Evolutionary conservation across 2,797 vertebrate species (phyloP).

Genomic region (Protosalanx chinensis): DNA sequence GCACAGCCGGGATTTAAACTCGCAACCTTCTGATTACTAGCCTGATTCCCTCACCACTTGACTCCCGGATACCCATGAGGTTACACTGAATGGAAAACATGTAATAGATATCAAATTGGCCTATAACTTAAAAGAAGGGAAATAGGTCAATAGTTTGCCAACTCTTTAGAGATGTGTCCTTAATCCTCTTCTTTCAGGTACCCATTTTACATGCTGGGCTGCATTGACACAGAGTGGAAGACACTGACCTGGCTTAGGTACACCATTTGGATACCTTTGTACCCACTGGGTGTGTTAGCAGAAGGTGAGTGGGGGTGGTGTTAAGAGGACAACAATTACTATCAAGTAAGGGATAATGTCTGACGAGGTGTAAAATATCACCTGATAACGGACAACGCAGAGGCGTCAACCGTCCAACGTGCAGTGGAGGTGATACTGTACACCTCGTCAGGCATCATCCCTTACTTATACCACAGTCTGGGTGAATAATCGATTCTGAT

Average conservation of each 20-base stretch:
- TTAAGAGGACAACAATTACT: not conserved
- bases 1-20: too few relatives aligned
- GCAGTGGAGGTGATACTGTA: too few relatives aligned
- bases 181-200: constrained; percentile 74
- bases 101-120: not conserved
- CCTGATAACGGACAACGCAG: too few relatives aligned
- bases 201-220: constrained; percentile 94
- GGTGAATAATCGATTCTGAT: too few relatives aligned
- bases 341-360: not conserved
- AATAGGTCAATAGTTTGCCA: not conserved
- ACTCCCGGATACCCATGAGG: too few relatives aligned
- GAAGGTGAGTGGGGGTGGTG: constrained; percentile 79
- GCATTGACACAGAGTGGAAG: constrained; percentile 90
- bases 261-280: constrained; percentile 90
- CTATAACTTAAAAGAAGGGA: not conserved
- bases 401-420: too few relatives aligned
- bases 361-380: too few relatives aligned
- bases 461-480: too few relatives aligned
- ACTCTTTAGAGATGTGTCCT: not conserved
- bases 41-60: too few relatives aligned
- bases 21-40: too few relatives aligned
- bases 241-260: constrained; percentile 93
- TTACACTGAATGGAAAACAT: not conserved
- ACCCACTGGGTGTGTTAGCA: constrained; percentile 86
- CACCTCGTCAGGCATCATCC: too few relatives aligned